Evolutionary conservation across 2,113 vertebrate genomes (phyloP), one percentile per base, ranked within the genome.

Genomic region (Benitochromis conjunctus): DNA sequence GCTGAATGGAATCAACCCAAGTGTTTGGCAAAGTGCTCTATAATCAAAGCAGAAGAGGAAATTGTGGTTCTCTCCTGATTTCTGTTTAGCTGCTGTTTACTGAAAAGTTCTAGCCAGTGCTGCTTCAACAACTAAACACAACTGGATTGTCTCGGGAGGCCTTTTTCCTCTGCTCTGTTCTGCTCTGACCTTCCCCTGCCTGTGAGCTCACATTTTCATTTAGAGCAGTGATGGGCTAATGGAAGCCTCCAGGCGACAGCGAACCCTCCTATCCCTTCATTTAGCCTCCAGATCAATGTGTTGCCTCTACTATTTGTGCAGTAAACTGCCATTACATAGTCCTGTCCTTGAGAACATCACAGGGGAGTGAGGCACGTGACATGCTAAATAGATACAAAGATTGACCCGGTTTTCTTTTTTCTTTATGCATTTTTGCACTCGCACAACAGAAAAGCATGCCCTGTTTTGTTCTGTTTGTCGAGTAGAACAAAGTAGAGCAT

Each of bases 261-360:
- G 2, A 89, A 82, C 81, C 74, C 83, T 89, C 78, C 80, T 48
- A 29, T 76, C 38, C 19, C 79, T 36, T 82, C 91, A 86, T 83
- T 91, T 89, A 85, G 85, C 87, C 86, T 48, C 58, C 43, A 82
- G 86, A 95, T 93, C 90, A 92, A 92, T 92, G 84, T 43, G 77
- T 26, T 79, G 53, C 84, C 83, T 77, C 58, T 34, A 46, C 81
- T 64, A 26, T 56, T 86, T 71, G 58, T 82, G 57, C 82, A 66
- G 79, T 77, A 6, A 81, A 87, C n/a, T 24, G 8, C 31, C 2
- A 5, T 64, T 78, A 91, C 1, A 29, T 38, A 55, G 34, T 38
- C 55, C 12, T 8, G 29, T 85, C 81, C 64, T 78, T 80, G 41
- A 51, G 69, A 91, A 79, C 16, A 41, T 58, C 34, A 54, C 14